phyloP scores from a whole-genome alignment of 53 echinoderm and acorn worm genomes.

The Apostichopus leukothele region DNA sequence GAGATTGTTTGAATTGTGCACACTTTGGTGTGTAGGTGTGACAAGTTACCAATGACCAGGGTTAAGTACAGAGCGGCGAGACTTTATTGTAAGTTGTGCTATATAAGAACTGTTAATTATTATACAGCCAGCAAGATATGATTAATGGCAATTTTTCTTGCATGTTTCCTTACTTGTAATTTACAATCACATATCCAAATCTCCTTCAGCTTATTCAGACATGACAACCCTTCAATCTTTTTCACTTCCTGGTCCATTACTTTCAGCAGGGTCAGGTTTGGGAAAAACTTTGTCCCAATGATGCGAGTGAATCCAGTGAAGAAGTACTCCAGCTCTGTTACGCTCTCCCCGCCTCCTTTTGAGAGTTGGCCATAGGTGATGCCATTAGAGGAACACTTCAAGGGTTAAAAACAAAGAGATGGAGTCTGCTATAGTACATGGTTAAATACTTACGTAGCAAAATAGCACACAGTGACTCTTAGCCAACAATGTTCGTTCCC shows the following conservation, averaged over 20 bases:
- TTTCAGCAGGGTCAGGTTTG: constrained; percentile 71
- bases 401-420: background rate
- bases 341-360: constrained; percentile 62
- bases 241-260: constrained; percentile 86
- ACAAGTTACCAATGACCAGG: no score
- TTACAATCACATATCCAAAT: constrained; percentile 97
- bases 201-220: constrained; percentile 72
- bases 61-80: no score
- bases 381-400: constrained; percentile 86
- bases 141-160: background rate
- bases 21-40: no score
- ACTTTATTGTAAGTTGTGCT: no score
- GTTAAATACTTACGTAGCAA: no score
- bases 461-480: no score
- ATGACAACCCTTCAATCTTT: constrained; percentile 63
- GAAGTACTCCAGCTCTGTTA: constrained; percentile 81
- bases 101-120: no score
- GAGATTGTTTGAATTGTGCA: no score
- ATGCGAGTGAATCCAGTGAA: constrained; percentile 88
- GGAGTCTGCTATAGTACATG: no score
- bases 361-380: constrained; percentile 71
- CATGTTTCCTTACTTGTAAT: constrained; percentile 65
- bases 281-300: constrained; percentile 75
- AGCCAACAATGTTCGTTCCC: no score
- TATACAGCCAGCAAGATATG: no score